These are phyloP conservation scores for Odontophorus gujanensis DNA, from an alignment of 2,113 vertebrate genomes.

Conservation along the genomic window DNA sequence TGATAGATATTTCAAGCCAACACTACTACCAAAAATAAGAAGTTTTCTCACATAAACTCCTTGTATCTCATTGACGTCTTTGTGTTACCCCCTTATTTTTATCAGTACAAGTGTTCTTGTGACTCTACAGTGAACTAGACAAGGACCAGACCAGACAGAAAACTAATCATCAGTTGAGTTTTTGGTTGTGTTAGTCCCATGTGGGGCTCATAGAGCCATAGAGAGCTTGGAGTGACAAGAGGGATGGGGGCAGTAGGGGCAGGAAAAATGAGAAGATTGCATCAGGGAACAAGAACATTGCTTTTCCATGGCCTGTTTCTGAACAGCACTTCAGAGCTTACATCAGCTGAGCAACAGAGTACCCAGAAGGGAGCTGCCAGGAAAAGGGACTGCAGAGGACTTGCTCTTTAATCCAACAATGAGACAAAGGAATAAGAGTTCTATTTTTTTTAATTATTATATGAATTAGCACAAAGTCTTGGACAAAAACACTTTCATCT, in stretches of 20 bases:
- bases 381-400: background rate
- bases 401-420: background rate
- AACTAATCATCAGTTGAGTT: background rate
- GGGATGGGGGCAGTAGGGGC: background rate
- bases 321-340: background rate
- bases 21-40: background rate
- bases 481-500: background rate
- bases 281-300: background rate
- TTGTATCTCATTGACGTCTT: background rate
- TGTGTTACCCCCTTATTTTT: background rate
- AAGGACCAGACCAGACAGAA: background rate
- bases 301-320: background rate
- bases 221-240: background rate
- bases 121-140: accelerated
- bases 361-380: background rate
- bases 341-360: background rate
- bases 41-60: background rate
- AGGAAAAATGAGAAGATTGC: background rate
- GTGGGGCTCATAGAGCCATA: accelerated
- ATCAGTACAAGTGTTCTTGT: background rate
- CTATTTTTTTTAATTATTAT: background rate
- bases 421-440: background rate
- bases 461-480: background rate
- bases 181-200: background rate
- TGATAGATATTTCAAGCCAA: background rate